Evolutionary conservation across 2,888 invertebrate genomes (phyloP), one percentile per base, ranked within the genome.

Genomic region (Arrhopalites spinosus): DNA sequence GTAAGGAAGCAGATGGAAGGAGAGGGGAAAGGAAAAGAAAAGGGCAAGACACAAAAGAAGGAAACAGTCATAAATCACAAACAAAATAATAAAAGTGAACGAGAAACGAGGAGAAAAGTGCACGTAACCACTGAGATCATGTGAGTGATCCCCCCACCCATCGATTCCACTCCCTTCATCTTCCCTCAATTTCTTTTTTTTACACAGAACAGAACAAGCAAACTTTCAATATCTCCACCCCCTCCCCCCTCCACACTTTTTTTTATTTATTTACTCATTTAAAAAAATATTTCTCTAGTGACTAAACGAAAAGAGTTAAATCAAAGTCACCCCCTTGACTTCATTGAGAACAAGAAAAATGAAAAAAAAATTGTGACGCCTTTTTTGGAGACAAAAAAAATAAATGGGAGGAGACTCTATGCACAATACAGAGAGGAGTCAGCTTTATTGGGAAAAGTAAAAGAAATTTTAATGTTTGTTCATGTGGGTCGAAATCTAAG

Each of bases 61-160:
- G 27, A 61, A 61, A 61, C 61, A 61, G 64, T 64, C 64, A 64
- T 73, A 75, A 78, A 78, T 78, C 77, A 78, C 73, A 78, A 75
- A 75, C 75, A 69, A 75, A 66, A 66, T 73, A 74, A 78, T 73
- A 73, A 64, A 56, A 36, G 59, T 15, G 45, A 47, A 67, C 36
- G 43, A 36, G 63, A 67, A 47, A 70, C 53, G 53, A 67, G 47
- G 43, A 36, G 63, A 67, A 47, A 70, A 66, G 61, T 45, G 64
- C 64, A 64, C 30, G 30, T 64, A 64, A 30, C 29, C 29, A 30
- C 27, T 5, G 17, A 27, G 27, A 15, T 15, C 64, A 29, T 17
- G 64, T 15, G 50, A 50, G n/a, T n/a, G 15, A 50, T n/a, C 15
- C 50, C 50, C 17, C 17, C n/a, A 13, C n/a, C n/a, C n/a, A n/a